Evolutionary conservation across 2,888 invertebrate species (phyloP), one percentile per base, ranked within the genome.

Genomic region (Ophraella communa): DNA sequence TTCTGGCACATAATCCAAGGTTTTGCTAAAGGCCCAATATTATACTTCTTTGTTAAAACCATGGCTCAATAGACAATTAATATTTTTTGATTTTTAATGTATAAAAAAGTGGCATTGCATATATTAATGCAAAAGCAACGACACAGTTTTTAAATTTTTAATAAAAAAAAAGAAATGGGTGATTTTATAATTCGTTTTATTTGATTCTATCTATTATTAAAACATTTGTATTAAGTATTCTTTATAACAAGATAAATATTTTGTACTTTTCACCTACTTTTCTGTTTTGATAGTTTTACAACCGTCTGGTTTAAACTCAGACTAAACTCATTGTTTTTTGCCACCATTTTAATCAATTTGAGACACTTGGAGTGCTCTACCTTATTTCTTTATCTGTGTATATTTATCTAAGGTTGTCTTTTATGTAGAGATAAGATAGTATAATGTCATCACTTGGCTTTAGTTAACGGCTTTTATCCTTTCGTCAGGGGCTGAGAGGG

Each of bases 261-360:
- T n/a, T n/a, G n/a, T n/a, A n/a, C n/a, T n/a, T n/a, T n/a, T n/a
- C n/a, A n/a, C n/a, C n/a, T n/a, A n/a, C n/a, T n/a, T n/a, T n/a
- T n/a, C n/a, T n/a, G n/a, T n/a, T n/a, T n/a, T n/a, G n/a, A n/a
- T n/a, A n/a, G 14, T 35, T 45, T 47, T 20, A 18, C n/a, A n/a
- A 18, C n/a, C 39, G 27, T 51, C 60, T 44, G 44, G 52, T 52
- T 52, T n/a, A 53, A 73, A 74, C 76, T 66, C 67, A 73, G 75
- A 77, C 79, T 79, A 79, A 78, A 79, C 79, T 77, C 77, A 69
- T 76, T 74, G 77, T 79, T 79, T 75, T n/a, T 70, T 74, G 74
- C 73, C 73, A 74, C 75, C 78, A 78, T 82, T 82, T 79, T 81
- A 82, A 82, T 82, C 82, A 82, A 82, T 82, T 81, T 78, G 68